phyloP scores from a whole-genome alignment of 2,797 vertebrate genomes.

The Mormyrus hasselquistii region DNA sequence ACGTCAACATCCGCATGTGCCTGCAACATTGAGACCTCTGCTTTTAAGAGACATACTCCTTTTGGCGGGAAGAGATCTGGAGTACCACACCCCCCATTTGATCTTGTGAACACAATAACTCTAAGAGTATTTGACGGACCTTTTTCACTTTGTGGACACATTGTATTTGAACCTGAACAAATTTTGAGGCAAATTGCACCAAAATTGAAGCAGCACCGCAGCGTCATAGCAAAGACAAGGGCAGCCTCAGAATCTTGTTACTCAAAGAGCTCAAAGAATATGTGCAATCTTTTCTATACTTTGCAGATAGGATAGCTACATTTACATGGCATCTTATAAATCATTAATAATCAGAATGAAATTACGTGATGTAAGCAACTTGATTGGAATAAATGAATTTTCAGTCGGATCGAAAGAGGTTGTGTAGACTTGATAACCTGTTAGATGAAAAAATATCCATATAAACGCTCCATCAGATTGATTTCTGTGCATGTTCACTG shows the following conservation, averaged over 20 bases:
- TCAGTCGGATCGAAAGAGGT: background rate
- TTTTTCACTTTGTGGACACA: background rate
- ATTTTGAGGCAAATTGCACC: background rate
- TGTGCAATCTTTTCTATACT: background rate
- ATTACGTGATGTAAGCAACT: background rate
- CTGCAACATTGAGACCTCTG: background rate
- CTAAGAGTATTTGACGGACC: background rate
- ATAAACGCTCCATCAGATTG: background rate
- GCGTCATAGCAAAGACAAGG: background rate
- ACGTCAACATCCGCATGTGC: background rate
- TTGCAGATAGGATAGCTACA: background rate
- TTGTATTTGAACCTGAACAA: background rate
- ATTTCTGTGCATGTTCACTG: background rate
- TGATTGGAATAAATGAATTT: background rate
- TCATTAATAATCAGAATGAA: background rate
- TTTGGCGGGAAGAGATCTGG: background rate
- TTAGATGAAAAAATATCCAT: too few relatives aligned
- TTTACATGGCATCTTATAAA: background rate
- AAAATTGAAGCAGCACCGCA: background rate
- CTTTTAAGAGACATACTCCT: background rate
- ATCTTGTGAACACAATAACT: background rate
- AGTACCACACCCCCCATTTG: background rate
- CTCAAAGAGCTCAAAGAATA: background rate
- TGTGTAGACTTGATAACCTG: too few relatives aligned
- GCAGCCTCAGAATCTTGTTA: background rate